These are phyloP conservation scores for Lophura nycthemera DNA, from an alignment of 2,113 vertebrate species.

Conservation along the genomic window DNA sequence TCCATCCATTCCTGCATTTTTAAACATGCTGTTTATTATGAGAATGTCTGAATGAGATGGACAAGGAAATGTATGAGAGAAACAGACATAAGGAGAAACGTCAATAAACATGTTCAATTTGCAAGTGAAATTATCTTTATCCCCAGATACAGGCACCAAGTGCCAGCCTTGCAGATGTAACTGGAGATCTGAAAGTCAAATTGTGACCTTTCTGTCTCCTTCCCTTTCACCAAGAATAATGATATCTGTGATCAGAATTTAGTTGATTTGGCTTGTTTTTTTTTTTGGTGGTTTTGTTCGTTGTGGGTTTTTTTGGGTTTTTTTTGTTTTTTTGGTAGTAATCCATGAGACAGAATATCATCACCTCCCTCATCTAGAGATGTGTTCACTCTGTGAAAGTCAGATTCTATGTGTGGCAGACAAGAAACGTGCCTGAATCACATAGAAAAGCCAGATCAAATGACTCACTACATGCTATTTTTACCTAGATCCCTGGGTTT, in stretches of 20 bases:
- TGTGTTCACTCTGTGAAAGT: background rate
- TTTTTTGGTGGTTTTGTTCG: too few relatives aligned
- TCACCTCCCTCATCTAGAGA: constrained; percentile 3
- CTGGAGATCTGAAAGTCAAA: constrained; percentile 59
- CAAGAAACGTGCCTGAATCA: constrained; percentile 22
- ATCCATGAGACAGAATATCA: background rate
- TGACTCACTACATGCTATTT: constrained; percentile 31
- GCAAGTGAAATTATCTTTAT: constrained; percentile 55
- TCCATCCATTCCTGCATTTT: background rate
- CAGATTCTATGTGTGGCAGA: constrained; percentile 21
- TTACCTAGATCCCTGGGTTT: background rate
- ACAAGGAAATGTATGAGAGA: background rate
- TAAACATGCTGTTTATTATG: background rate
- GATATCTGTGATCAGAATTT: constrained; percentile 35
- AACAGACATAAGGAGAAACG: background rate
- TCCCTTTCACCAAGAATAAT: constrained; percentile 10
- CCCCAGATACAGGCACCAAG: background rate
- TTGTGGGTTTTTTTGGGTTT: background rate
- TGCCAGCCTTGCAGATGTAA: constrained; percentile 38
- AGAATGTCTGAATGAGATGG: background rate
- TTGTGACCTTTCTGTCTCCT: constrained; percentile 34
- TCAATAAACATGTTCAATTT: constrained; percentile 43
- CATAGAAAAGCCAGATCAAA: constrained; percentile 22
- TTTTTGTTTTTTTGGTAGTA: background rate
- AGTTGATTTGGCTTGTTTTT: background rate